A percentile compares a stretch with the other conserved stretches of the same genome.
Evolutionary conservation across 2,888 invertebrate genomes (phyloP).

Genomic region (Muschampia plurimacula): DNA sequence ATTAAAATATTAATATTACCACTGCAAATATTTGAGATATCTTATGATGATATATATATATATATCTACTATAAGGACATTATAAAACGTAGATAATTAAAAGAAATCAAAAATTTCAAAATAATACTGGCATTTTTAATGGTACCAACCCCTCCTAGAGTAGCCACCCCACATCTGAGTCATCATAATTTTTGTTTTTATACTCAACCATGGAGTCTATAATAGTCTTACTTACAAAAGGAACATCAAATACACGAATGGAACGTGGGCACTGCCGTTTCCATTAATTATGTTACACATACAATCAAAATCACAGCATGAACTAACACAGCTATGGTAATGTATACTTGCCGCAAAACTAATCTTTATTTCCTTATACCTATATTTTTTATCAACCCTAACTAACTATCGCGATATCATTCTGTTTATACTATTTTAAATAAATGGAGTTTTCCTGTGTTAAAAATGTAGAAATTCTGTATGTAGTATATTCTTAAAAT

Average conservation of each 20-base stretch:
- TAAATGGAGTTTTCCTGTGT: background rate
- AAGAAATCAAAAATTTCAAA: slow-evolving; percentile 86
- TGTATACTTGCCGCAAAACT: slow-evolving; percentile 37
- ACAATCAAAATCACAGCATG: slow-evolving; percentile 37
- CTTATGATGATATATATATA: slow-evolving; percentile 71
- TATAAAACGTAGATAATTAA: slow-evolving; percentile 87
- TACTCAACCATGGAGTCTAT: slow-evolving; percentile 52
- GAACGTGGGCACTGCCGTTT: slow-evolving; percentile 52
- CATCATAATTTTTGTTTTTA: slow-evolving; percentile 84
- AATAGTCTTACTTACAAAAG: slow-evolving; percentile 71
- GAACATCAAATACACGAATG: slow-evolving; percentile 34
- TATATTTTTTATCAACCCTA: background rate
- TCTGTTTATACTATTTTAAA: too few species aligned
- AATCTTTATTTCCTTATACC: slow-evolving; percentile 3
- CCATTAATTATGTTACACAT: slow-evolving; percentile 55
- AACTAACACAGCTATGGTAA: slow-evolving; percentile 39
- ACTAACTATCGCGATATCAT: too few species aligned
- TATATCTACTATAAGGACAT: slow-evolving; percentile 86
- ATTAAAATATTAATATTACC: slow-evolving; percentile 86
- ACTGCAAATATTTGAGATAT: slow-evolving; percentile 87
- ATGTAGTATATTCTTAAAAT: background rate
- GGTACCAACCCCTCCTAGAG: slow-evolving; percentile 58
- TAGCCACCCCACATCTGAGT: slow-evolving; percentile 49
- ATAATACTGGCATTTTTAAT: slow-evolving; percentile 84
- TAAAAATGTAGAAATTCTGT: background rate